Base-by-base conservation (phyloP, 2,888 invertebrate genomes). In the Drosophila meridiana region DNA sequence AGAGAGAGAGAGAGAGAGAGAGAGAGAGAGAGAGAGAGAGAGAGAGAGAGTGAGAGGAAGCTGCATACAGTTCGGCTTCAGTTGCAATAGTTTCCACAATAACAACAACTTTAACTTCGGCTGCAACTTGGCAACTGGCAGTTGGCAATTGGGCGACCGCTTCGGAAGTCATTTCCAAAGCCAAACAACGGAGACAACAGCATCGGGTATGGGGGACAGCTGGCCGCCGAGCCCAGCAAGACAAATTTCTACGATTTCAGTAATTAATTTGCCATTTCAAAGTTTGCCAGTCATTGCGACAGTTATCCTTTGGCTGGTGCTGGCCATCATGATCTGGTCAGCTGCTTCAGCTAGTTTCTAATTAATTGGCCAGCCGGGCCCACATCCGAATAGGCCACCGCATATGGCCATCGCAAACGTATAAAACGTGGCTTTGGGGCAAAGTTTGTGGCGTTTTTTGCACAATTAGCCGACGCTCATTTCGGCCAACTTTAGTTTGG, bases 261-360 rank as follows among this genome's bases (percentile, higher is more conserved):
- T 89, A 89, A 89, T 89, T 89, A 89, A 89, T 90, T 90, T 89
- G 77, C 72, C 76, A 85, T 86, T 85, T 81, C 84, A 85, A 85
- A 85, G 82, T 85, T 85, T 86, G 83, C 66, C 80, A 69, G 70
- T 65, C 67, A 73, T 53, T 58, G 69, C 50, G 73, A 75, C 71
- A 78, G 71, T 75, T 78, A 78, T 79, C 76, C 78, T 75, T 70
- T 74, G 67, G 61, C 57, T 47, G 34, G 32, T 38, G 48, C 55
- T 59, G 73, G 55, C 53, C 73, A 65, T 80, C 79, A 61, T 69
- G 71, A 79, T 69, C 69, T 73, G 71, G 50, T 70, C 69, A 69
- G 73, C 69, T 47, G 55, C 62, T 73, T 65, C 67, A 65, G 73
- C 65, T 73, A 75, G 89, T 71, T 73, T 76, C 89, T 86, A 84